These are phyloP conservation scores for Sandelia bainsii DNA, from an alignment of 2,797 vertebrate genomes.

Conservation along the genomic window DNA sequence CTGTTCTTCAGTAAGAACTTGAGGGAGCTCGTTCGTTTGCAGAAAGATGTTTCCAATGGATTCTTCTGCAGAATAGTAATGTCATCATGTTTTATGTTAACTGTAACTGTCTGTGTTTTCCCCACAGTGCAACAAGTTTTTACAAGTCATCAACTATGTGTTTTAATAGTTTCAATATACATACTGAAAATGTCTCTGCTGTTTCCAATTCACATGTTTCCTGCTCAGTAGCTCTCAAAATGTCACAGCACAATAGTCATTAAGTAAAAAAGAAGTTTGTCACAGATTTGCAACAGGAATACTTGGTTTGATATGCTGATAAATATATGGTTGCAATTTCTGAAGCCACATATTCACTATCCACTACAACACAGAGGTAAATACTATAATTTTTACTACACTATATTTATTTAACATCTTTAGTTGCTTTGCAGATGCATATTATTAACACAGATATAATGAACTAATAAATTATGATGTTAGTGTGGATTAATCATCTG, in stretches of 20 bases:
- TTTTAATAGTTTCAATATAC: conserved; percentile 19
- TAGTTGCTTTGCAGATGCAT: no score
- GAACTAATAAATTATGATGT: no score
- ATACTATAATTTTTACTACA: no score
- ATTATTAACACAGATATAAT: no score
- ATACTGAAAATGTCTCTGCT: background rate
- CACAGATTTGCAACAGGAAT: no score
- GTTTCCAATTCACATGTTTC: background rate
- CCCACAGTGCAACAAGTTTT: conserved; percentile 2
- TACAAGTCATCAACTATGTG: conserved; percentile 13
- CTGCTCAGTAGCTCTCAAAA: background rate
- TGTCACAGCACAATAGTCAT: background rate
- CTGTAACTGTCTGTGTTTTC: background rate
- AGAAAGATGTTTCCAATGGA: conserved; percentile 6
- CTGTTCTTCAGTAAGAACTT: conserved; percentile 12
- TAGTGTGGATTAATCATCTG: no score
- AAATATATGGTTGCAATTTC: no score
- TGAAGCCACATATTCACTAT: no score
- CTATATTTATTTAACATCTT: no score
- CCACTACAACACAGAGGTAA: no score
- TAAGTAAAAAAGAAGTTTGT: background rate
- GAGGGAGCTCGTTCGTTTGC: conserved; percentile 9
- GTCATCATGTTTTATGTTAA: conserved; percentile 15
- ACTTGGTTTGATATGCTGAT: background rate
- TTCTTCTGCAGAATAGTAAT: conserved; percentile 38